These are phyloP conservation scores for Onthophagus taurus DNA, from an alignment of 1,140 invertebrate species.

Conservation along the genomic window DNA sequence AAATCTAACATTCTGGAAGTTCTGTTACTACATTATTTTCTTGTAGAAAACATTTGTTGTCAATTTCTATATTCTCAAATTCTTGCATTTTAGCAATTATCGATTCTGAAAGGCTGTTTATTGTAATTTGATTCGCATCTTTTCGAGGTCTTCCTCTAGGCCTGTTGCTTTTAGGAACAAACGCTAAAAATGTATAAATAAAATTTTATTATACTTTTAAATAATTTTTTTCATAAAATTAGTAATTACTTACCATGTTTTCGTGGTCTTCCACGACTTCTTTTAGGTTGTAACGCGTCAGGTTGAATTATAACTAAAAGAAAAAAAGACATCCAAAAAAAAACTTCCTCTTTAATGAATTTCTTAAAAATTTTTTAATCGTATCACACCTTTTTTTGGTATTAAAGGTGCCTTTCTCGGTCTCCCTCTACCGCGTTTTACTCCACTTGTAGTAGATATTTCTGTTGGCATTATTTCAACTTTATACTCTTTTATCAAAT, in stretches of 20 bases:
- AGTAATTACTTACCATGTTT: constrained; percentile 14
- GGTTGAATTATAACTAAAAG: neutral
- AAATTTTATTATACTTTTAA: too few species aligned
- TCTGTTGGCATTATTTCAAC: neutral
- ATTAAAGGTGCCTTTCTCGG: constrained; percentile 15
- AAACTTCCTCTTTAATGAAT: neutral
- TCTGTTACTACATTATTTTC: too few species aligned
- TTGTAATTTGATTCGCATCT: too few species aligned
- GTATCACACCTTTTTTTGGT: neutral
- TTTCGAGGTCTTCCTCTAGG: too few species aligned
- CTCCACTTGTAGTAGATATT: neutral
- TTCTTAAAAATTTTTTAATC: neutral
- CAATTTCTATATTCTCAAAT: too few species aligned
- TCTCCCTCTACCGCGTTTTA: constrained; percentile 15
- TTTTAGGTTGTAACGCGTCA: constrained; percentile 10
- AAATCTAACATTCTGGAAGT: too few species aligned
- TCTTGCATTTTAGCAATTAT: too few species aligned
- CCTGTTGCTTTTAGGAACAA: too few species aligned
- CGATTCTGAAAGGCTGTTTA: too few species aligned
- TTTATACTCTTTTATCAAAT: neutral
- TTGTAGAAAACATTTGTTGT: too few species aligned
- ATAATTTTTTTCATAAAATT: too few species aligned
- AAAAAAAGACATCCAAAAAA: neutral
- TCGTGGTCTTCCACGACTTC: constrained; percentile 12
- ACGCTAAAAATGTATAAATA: too few species aligned